Conservation (phyloP, 2,888 invertebrate species). For the Tinea semifulvella region DNA sequence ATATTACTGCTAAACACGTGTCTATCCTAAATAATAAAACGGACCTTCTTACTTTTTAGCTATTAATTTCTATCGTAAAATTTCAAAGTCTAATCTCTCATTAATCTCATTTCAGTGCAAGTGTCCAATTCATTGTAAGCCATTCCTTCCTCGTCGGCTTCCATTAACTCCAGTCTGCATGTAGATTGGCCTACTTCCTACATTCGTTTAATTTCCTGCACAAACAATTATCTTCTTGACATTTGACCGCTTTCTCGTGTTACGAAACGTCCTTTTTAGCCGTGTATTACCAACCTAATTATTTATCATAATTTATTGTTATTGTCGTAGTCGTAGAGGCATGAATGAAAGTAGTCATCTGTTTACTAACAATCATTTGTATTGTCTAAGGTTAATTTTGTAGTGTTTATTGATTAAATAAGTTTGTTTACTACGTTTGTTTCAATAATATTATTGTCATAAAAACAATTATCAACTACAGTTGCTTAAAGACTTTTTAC, state of each 20-base stretch:
- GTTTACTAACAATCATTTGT: too few relatives aligned
- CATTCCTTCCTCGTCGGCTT: background rate
- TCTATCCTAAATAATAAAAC: too few relatives aligned
- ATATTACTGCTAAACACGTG: too few relatives aligned
- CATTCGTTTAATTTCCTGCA: constrained; percentile 61
- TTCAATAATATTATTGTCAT: too few relatives aligned
- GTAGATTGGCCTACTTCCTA: constrained; percentile 53
- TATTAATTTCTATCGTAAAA: too few relatives aligned
- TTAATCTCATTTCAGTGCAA: background rate
- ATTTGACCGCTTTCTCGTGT: constrained; percentile 62
- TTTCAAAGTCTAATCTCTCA: background rate
- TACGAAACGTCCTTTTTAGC: constrained; percentile 28
- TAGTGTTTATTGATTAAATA: too few relatives aligned
- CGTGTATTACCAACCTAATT: constrained; percentile 7
- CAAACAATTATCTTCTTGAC: constrained; percentile 64
- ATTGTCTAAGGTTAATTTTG: too few relatives aligned
- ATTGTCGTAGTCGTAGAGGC: too few relatives aligned
- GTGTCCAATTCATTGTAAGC: background rate
- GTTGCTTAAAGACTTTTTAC: too few relatives aligned
- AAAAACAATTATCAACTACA: too few relatives aligned
- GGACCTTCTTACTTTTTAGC: too few relatives aligned
- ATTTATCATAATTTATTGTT: constrained; percentile 2
- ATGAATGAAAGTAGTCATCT: constrained; percentile 1
- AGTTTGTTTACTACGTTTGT: too few relatives aligned
- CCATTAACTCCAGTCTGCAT: constrained; percentile 1